These are phyloP conservation scores for Chironomus tepperi DNA, from an alignment of 1,140 invertebrate species.

Conservation along the genomic window DNA sequence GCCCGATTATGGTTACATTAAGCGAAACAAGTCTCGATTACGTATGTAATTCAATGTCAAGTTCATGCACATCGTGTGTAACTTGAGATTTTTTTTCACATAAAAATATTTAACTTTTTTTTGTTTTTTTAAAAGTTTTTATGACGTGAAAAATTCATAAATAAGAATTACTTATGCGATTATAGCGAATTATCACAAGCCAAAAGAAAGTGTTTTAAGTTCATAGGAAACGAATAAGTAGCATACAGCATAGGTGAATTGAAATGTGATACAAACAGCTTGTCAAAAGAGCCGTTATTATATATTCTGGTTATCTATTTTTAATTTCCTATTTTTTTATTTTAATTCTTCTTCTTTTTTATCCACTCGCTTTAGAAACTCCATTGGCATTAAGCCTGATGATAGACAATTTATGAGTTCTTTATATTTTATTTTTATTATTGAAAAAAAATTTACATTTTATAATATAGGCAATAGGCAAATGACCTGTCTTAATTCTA, in stretches of 20 bases:
- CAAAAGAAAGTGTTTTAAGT: not conserved
- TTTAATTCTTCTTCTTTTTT: not conserved
- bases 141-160: too few relatives aligned
- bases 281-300: constrained; percentile 2
- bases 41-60: too few relatives aligned
- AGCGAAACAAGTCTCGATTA: too few relatives aligned
- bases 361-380: not conserved
- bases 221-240: not conserved
- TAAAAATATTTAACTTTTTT: too few relatives aligned
- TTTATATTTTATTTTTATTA: not conserved
- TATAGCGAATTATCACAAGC: not conserved
- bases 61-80: too few relatives aligned
- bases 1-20: too few relatives aligned
- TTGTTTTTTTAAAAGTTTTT: too few relatives aligned
- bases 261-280: not conserved
- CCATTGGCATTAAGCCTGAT: not conserved
- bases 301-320: not conserved
- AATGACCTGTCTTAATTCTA: not conserved
- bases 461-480: not conserved
- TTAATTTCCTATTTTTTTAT: not conserved
- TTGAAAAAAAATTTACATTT: too few relatives aligned
- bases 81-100: too few relatives aligned
- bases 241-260: not conserved
- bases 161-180: too few relatives aligned
- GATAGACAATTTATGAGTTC: constrained; percentile 3